Percentiles rank a stretch among this genome's conserved stretches.
These are phyloP conservation scores for Ptilorrhoa leucosticta DNA, from an alignment of 2,113 vertebrate species.

Conservation along the genomic window DNA sequence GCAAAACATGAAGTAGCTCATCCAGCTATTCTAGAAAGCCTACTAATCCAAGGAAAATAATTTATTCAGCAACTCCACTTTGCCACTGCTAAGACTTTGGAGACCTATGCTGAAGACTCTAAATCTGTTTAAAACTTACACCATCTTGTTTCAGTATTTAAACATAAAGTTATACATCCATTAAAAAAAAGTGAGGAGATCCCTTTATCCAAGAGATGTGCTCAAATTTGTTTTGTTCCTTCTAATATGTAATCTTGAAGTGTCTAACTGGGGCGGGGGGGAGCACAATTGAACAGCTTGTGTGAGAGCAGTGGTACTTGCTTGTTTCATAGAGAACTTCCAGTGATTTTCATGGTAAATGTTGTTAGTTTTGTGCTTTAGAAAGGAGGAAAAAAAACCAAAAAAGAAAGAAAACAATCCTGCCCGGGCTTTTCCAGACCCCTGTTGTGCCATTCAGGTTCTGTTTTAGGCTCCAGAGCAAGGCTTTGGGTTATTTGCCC, in stretches of 20 bases:
- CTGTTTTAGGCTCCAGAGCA: neutral
- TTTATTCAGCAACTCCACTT: neutral
- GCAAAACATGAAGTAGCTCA: neutral
- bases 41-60: neutral
- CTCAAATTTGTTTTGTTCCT: neutral
- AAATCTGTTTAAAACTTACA: neutral
- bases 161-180: neutral
- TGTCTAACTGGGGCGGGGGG: fast-evolving
- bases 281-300: neutral
- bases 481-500: neutral
- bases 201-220: neutral
- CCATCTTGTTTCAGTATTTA: neutral
- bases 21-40: neutral
- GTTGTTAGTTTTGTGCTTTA: neutral
- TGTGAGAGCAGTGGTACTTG: neutral
- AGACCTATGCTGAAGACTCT: neutral
- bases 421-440: neutral
- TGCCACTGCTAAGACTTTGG: neutral
- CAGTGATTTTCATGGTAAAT: neutral
- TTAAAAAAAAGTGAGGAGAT: neutral
- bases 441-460: neutral
- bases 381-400: neutral
- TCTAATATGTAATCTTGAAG: neutral
- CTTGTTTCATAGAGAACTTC: neutral
- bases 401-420: neutral